Evolutionary conservation across 2,888 invertebrate species (phyloP).

Genomic region (Pyrochroa serraticornis): DNA sequence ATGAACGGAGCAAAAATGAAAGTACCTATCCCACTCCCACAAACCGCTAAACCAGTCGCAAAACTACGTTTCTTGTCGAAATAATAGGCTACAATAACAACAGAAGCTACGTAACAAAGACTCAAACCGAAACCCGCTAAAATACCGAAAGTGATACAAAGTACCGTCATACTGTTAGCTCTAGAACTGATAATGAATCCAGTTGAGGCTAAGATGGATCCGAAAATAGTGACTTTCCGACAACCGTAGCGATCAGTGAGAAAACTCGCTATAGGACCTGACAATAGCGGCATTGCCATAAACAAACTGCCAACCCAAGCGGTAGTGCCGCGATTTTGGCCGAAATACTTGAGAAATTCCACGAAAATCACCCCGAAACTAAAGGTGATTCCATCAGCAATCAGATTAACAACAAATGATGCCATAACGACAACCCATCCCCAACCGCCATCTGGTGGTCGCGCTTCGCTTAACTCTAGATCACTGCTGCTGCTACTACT

Average conservation of each 20-base stretch:
- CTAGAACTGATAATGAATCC: constrained; percentile 81
- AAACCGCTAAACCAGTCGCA: constrained; percentile 85
- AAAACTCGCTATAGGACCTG: constrained; percentile 85
- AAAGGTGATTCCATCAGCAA: constrained; percentile 92
- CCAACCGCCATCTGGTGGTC: constrained; percentile 88
- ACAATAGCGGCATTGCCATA: constrained; percentile 87
- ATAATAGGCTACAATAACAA: constrained; percentile 89
- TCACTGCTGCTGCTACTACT: constrained; percentile 7
- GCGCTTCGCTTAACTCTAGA: constrained; percentile 68
- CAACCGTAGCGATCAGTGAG: constrained; percentile 85
- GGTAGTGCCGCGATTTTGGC: constrained; percentile 83
- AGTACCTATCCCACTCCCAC: constrained; percentile 88
- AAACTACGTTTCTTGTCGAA: constrained; percentile 84
- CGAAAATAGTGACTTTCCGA: constrained; percentile 77
- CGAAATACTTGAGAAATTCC: constrained; percentile 84
- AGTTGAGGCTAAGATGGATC: constrained; percentile 74
- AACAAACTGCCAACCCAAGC: constrained; percentile 91
- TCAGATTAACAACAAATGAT: constrained; percentile 86
- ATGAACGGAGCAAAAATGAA: constrained; percentile 85
- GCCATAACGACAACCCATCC: constrained; percentile 92
- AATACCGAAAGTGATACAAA: constrained; percentile 83
- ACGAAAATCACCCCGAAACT: constrained; percentile 90
- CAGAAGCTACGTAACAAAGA: constrained; percentile 87
- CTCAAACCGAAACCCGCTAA: constrained; percentile 85
- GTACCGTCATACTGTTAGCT: constrained; percentile 75